phyloP scores from a whole-genome alignment of 2,888 invertebrate genomes.

The Lathronympha strigana region DNA sequence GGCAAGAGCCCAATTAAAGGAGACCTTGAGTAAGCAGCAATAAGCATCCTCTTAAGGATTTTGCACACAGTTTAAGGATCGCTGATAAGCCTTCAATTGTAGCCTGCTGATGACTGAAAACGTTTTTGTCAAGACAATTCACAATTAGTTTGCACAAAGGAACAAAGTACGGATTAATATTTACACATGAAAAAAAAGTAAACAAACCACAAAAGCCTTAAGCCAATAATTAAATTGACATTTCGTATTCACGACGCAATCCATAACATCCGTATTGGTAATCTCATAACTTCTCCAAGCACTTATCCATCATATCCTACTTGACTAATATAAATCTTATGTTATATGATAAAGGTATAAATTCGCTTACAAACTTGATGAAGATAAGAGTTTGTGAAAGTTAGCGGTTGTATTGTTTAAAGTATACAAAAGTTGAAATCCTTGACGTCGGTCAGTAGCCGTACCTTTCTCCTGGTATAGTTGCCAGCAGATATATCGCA shows the following conservation, averaged over 20 bases:
- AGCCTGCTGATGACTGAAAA: too few species aligned
- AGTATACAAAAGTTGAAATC: slow-evolving; percentile 62
- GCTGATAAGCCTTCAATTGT: too few species aligned
- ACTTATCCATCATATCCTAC: not conserved
- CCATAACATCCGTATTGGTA: slow-evolving; percentile 29
- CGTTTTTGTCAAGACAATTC: too few species aligned
- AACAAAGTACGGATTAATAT: too few species aligned
- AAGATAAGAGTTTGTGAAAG: slow-evolving; percentile 43
- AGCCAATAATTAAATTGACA: slow-evolving; percentile 29
- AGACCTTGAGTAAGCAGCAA: too few species aligned
- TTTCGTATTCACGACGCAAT: slow-evolving; percentile 26
- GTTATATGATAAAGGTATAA: not conserved
- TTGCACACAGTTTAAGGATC: too few species aligned
- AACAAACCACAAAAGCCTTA: not conserved
- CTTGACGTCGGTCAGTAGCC: slow-evolving; percentile 66
- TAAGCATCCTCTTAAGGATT: too few species aligned
- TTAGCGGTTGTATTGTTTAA: slow-evolving; percentile 66
- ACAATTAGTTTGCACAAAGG: too few species aligned
- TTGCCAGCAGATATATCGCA: not conserved
- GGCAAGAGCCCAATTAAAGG: too few species aligned
- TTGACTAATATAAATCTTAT: not conserved
- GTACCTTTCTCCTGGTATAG: slow-evolving; percentile 51
- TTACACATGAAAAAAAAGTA: slow-evolving; percentile 6
- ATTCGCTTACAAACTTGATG: not conserved
- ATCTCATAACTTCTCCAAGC: slow-evolving; percentile 5